Base-by-base conservation (phyloP, 2,113 vertebrate species). In the Clarias magur region DNA sequence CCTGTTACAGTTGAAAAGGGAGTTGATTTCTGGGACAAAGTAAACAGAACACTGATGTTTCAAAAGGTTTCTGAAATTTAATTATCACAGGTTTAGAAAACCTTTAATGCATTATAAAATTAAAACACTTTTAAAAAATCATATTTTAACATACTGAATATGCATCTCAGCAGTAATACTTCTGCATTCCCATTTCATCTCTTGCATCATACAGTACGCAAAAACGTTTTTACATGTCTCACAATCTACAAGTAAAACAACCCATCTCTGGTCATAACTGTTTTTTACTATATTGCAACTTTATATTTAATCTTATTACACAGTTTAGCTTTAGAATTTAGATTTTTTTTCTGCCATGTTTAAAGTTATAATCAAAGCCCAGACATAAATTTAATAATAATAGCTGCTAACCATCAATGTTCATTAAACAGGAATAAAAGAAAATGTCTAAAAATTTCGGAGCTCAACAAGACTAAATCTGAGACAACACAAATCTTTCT, bases 41-140 rank as follows among this genome's bases (percentile, higher is more conserved):
- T 81, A 81, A 81, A 62, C 57, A 62, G 57, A 60, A 62, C 57
- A 81, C 79, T 62, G 4, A 62, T 60, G 23, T 42, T 63, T 62
- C 21, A 59, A 60, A 30, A 23, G 1, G 2, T 30, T 79, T 54
- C 56, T 79, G 3, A 56, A 80, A n/a, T 76, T n/a, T 56, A 23
- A 59, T 80, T 59, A 34, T 3, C 30, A 19, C 78, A 19, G n/a
- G n/a, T 59, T 54, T 62, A 63, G 16, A 65, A 53, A 82, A 23
- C 60, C 23, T 67, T 27, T 48, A 62, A 63, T 63, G 30, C 34
- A 38, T 38, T 27, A 48, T 23, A 54, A 30, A 85, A 10, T 57
- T n/a, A 80, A 57, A 65, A 30, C 4, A 21, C 1, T 1, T 38
- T 38, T 17, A 42, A 38, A 38, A 38, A 38, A 38, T 38, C 21